Evolutionary conservation across 2,888 invertebrate species (phyloP).

Genomic region (Encarsia formosa): DNA sequence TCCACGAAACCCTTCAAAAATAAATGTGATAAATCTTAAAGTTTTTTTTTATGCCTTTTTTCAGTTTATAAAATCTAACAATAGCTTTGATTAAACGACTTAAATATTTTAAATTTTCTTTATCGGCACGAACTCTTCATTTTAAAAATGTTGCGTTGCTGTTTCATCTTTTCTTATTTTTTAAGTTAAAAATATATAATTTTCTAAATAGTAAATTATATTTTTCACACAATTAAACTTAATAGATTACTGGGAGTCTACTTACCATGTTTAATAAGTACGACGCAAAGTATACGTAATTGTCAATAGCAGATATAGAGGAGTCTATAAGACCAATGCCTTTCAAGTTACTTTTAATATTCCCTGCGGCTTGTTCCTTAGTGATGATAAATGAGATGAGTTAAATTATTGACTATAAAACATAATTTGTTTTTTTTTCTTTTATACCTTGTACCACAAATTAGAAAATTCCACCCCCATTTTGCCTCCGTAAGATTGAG

Average conservation of each 20-base stretch:
- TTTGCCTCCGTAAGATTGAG: constrained; percentile 90
- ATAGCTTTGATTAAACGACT: too few species aligned
- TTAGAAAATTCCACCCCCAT: constrained; percentile 82
- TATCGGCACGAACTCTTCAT: too few species aligned
- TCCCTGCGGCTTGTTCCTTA: constrained; percentile 30
- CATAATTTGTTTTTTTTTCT: neutral
- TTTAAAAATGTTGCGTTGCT: neutral
- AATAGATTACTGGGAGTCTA: neutral
- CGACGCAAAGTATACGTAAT: constrained; percentile 36
- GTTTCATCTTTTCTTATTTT: neutral
- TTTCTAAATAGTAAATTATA: neutral
- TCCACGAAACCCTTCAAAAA: constrained; percentile 15
- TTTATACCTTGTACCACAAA: constrained; percentile 54
- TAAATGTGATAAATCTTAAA: neutral
- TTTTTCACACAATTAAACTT: neutral
- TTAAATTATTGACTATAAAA: neutral
- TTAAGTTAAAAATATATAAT: neutral
- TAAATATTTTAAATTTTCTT: too few species aligned
- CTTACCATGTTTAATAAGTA: constrained; percentile 23
- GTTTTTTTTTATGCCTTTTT: too few species aligned
- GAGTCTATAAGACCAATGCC: constrained; percentile 40
- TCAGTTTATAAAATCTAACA: too few species aligned
- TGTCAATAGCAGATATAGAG: constrained; percentile 41
- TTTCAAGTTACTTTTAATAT: constrained; percentile 36
- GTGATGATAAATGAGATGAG: neutral